Conservation (phyloP, 2,113 vertebrate genomes). For the Salvelinus fontinalis region DNA sequence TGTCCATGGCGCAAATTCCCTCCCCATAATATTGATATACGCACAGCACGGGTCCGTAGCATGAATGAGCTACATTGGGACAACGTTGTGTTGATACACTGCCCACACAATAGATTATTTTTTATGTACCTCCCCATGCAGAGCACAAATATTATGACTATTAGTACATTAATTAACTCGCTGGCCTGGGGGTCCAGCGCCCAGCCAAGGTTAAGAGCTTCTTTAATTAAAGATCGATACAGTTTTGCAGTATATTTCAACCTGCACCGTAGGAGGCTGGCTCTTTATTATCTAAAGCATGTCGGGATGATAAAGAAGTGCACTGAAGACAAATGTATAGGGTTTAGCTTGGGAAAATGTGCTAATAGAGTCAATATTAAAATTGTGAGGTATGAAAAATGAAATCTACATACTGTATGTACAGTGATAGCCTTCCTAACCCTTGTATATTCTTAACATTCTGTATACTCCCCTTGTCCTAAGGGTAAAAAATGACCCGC, state of each 20-base stretch:
- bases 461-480: no score
- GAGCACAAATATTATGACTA: constrained; percentile 85
- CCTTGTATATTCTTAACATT: no score
- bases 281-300: constrained; percentile 58
- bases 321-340: constrained; percentile 13
- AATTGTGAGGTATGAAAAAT: no score
- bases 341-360: not conserved
- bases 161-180: constrained; percentile 82
- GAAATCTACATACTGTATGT: no score
- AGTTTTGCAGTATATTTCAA: constrained; percentile 74
- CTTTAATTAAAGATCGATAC: constrained; percentile 85
- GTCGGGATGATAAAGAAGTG: constrained; percentile 57
- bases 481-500: no score
- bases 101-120: constrained; percentile 81
- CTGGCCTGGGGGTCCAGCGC: constrained; percentile 72
- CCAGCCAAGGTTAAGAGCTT: constrained; percentile 80
- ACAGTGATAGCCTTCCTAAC: no score
- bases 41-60: constrained; percentile 72
- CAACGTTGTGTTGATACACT: constrained; percentile 79
- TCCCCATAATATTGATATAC: constrained; percentile 81
- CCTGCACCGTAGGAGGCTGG: constrained; percentile 62
- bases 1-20: constrained; percentile 71
- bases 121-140: constrained; percentile 81
- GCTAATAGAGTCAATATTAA: not conserved
- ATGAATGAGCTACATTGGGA: constrained; percentile 17